Conservation (phyloP, 2,113 vertebrate genomes). For the Rhea americana region DNA sequence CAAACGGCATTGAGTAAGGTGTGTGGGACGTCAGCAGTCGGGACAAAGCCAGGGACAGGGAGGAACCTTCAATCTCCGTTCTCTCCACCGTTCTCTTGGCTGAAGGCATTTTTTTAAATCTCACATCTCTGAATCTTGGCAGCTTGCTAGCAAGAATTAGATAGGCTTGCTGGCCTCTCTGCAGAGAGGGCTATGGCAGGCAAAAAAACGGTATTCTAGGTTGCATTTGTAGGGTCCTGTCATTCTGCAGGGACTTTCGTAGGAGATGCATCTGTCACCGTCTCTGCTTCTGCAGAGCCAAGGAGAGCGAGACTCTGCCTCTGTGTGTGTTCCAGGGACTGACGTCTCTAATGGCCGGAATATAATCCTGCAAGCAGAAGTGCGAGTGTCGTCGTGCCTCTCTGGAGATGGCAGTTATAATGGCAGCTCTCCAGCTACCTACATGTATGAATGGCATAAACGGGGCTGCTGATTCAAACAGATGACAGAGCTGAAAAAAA, state of each 20-base stretch:
- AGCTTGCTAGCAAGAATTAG: neutral
- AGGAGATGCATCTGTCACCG: neutral
- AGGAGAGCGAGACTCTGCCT: neutral
- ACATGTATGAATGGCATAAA: neutral
- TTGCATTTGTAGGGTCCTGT: fast-evolving
- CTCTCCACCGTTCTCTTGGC: neutral
- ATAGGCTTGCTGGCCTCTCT: neutral
- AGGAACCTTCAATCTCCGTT: neutral
- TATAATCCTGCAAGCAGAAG: neutral
- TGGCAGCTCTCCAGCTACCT: neutral
- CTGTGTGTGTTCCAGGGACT: neutral
- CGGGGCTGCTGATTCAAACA: neutral
- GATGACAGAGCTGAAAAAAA: neutral
- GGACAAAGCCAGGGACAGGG: neutral
- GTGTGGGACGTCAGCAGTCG: neutral
- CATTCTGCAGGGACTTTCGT: fast-evolving
- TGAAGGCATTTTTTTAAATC: neutral
- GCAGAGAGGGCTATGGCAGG: neutral
- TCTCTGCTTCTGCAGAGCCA: neutral
- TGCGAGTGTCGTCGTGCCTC: neutral
- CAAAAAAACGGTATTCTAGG: no score
- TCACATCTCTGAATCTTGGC: neutral
- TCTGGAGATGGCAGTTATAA: neutral
- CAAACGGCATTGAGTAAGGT: neutral
- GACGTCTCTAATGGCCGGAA: neutral